Evolutionary conservation across 2,797 vertebrate species (phyloP), one percentile per base, ranked within the genome.

Genomic region (Alcedo quadribrachys): DNA sequence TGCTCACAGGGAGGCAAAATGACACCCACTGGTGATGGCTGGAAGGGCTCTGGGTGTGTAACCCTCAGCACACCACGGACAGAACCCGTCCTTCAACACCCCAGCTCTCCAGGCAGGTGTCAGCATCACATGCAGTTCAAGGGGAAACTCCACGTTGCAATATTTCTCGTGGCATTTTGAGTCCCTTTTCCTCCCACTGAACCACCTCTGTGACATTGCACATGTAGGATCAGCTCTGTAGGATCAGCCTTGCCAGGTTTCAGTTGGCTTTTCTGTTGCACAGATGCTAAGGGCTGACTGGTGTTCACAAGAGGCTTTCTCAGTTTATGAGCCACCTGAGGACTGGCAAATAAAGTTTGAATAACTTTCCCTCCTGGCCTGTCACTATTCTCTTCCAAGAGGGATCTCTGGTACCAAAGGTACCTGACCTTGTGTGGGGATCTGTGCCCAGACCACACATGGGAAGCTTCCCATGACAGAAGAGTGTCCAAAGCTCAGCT

Each of bases 141-240:
- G 93, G 92, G 90, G 94, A 89, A 87, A 93, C 95, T 95, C 89
- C 92, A 95, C 89, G 0, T 21, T 92, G 95, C 95, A 0, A 2
- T 86, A 76, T 96, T 95, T 76, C 88, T 51, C 1, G 9, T 66
- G 46, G 21, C 0, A 15, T 25, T 80, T 67, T 37, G 24, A 14
- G 35, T 12, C 12, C 4, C 2, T 70, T 71, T 32, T 58, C 8
- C 10, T 80, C 66, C 54, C 15, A 2, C 27, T 51, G 5, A 40
- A 58, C 68, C n/a, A 14, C 50, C 50, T 87, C 35, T 55, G 40
- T 8, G 35, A 35, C 18, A 3, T 0, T 35, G 22, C 62, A 62
- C 5, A 12, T 1, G 2, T 11, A 11, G 2, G 7, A 16, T 7
- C 40, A 40, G 37, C 37, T 40, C 37, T 40, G 37, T 40, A 40